These are phyloP conservation scores for Apamea anceps DNA, from an alignment of 2,888 invertebrate genomes.

Conservation along the genomic window DNA sequence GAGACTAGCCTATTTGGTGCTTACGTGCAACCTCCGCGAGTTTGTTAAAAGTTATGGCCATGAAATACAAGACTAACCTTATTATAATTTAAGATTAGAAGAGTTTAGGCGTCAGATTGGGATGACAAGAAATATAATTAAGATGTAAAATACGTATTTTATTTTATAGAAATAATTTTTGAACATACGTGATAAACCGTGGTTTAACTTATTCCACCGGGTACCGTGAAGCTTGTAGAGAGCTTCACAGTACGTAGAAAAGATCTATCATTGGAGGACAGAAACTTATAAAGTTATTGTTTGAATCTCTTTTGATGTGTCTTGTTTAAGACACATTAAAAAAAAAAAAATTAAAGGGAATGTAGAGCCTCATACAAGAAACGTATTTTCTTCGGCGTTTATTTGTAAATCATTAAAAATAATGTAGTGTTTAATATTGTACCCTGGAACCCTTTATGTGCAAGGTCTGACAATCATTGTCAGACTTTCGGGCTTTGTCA, in stretches of 20 bases:
- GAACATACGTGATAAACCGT: too few relatives aligned
- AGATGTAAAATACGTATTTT: too few relatives aligned
- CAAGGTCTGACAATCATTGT: not conserved
- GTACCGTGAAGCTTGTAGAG: too few relatives aligned
- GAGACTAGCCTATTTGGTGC: too few relatives aligned
- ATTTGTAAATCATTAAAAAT: not conserved
- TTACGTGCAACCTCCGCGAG: too few relatives aligned
- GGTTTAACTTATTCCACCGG: too few relatives aligned
- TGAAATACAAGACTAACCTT: too few relatives aligned
- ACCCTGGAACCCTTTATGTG: not conserved
- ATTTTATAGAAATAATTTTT: too few relatives aligned
- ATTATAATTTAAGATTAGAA: too few relatives aligned
- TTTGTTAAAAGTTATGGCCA: too few relatives aligned
- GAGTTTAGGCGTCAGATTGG: too few relatives aligned
- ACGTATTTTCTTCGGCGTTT: not conserved
- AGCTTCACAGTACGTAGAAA: not conserved
- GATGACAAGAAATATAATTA: too few relatives aligned
- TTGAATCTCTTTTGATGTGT: conserved; percentile 11
- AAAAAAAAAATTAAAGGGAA: not conserved
- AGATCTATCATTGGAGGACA: not conserved
- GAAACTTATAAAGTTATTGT: conserved; percentile 6
- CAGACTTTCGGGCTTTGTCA: not conserved
- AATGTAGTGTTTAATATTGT: not conserved
- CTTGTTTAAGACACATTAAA: not conserved
- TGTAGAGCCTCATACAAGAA: not conserved